phyloP scores from a whole-genome alignment of 2,113 vertebrate species.

The Alethe diademata region DNA sequence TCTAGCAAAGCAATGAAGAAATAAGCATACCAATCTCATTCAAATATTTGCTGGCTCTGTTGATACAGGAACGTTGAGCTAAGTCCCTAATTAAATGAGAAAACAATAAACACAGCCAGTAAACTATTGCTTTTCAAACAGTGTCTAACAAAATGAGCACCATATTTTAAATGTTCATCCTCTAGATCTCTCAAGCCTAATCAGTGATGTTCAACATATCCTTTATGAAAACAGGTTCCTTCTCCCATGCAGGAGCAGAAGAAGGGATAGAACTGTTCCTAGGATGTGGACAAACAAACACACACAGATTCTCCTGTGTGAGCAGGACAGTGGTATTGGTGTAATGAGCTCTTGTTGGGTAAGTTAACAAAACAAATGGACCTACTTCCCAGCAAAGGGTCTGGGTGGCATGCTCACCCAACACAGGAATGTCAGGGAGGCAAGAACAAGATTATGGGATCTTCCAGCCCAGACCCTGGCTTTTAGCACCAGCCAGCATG shows the following conservation, averaged over 20 bases:
- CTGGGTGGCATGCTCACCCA: neutral
- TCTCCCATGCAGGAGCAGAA: neutral
- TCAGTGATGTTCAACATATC: neutral
- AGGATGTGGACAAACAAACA: neutral
- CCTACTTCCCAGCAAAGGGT: neutral
- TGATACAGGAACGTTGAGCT: neutral
- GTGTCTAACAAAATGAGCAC: neutral
- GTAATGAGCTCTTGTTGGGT: neutral
- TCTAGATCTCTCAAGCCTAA: neutral
- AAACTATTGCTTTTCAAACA: conserved; percentile 8
- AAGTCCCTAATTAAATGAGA: conserved; percentile 20
- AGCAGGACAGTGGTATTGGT: neutral
- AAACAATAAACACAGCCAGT: conserved; percentile 11
- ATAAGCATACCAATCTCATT: neutral
- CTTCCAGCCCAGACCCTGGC: neutral
- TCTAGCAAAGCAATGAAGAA: neutral
- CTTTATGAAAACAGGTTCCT: neutral
- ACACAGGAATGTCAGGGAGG: neutral
- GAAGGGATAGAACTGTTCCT: neutral
- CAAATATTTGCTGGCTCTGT: conserved; percentile 4
- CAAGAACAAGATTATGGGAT: neutral
- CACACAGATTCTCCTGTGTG: neutral
- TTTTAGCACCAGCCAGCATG: neutral
- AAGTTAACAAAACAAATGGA: neutral
- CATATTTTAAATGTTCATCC: neutral